A percentile compares a stretch with the other conserved stretches of the same genome.
phyloP scores from a whole-genome alignment of 1,140 invertebrate species.

The Battus philenor region DNA sequence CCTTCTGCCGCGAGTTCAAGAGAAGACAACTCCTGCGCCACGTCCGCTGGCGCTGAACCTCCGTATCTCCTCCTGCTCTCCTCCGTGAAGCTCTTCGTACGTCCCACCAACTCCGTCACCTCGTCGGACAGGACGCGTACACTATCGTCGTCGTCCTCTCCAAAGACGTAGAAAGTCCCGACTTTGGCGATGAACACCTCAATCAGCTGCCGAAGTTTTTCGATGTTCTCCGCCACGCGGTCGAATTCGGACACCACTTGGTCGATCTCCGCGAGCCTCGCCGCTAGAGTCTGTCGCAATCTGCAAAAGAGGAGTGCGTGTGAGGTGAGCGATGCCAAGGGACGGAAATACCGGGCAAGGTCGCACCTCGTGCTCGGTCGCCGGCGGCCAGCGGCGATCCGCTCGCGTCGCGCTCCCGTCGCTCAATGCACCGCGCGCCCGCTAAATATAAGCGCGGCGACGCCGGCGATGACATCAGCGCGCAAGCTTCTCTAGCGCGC shows the following conservation, averaged over 20 bases:
- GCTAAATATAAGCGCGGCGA: too few species aligned
- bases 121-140: constrained; percentile 69
- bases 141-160: constrained; percentile 79
- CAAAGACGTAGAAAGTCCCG: constrained; percentile 83
- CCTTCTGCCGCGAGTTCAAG: constrained; percentile 88
- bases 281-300: constrained; percentile 72
- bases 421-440: constrained; percentile 67
- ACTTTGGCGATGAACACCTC: constrained; percentile 80
- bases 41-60: constrained; percentile 83
- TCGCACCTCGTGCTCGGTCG: constrained; percentile 68
- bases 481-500: constrained; percentile 57
- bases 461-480: constrained; percentile 70
- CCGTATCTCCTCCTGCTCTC: constrained; percentile 82
- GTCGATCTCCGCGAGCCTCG: constrained; percentile 70
- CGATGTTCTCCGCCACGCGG: constrained; percentile 79
- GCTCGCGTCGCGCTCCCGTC: constrained; percentile 66
- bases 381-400: constrained; percentile 63
- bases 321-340: constrained; percentile 37
- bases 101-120: constrained; percentile 76
- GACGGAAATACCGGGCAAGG: constrained; percentile 60
- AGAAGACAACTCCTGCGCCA: constrained; percentile 84
- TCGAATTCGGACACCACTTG: constrained; percentile 68
- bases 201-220: constrained; percentile 79
- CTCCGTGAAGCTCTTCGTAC: constrained; percentile 79
- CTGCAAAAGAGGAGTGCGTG: constrained; percentile 52